phyloP scores from a whole-genome alignment of 1,140 invertebrate genomes.

The Anoplolepis gracilipes region DNA sequence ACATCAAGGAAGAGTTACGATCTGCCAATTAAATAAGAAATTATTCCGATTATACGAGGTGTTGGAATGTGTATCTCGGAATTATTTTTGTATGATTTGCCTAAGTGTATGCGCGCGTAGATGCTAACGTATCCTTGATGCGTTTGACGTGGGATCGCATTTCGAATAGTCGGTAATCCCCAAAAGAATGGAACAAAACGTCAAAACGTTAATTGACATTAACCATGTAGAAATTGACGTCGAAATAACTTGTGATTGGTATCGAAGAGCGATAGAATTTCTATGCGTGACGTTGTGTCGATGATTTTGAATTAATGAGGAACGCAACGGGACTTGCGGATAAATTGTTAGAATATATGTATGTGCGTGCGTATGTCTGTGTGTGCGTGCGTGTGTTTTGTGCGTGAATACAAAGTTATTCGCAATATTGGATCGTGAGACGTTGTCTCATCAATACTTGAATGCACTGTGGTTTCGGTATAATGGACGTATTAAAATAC shows the following conservation, averaged over 20 bases:
- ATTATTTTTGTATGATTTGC: constrained; percentile 79
- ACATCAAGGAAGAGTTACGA: constrained; percentile 35
- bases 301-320: neutral
- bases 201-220: constrained; percentile 20
- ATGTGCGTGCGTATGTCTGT: neutral
- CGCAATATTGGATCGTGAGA: constrained; percentile 60
- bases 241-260: constrained; percentile 22
- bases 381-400: neutral
- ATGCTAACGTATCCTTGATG: constrained; percentile 22
- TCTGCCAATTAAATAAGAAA: constrained; percentile 70
- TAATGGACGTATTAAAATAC: constrained; percentile 73
- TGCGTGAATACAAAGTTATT: constrained; percentile 35
- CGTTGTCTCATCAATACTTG: constrained; percentile 52
- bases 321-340: neutral
- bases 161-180: neutral
- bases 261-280: neutral
- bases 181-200: neutral
- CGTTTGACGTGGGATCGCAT: neutral
- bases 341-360: constrained; percentile 6
- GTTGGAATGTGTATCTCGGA: constrained; percentile 57
- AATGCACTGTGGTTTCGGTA: constrained; percentile 75
- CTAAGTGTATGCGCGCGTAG: constrained; percentile 46
- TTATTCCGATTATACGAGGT: constrained; percentile 54
- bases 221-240: neutral
- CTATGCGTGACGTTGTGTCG: neutral